Evolutionary conservation across 2,797 vertebrate genomes (phyloP), one percentile per base, ranked within the genome.

Genomic region (Sternarchorhynchus goeldii): DNA sequence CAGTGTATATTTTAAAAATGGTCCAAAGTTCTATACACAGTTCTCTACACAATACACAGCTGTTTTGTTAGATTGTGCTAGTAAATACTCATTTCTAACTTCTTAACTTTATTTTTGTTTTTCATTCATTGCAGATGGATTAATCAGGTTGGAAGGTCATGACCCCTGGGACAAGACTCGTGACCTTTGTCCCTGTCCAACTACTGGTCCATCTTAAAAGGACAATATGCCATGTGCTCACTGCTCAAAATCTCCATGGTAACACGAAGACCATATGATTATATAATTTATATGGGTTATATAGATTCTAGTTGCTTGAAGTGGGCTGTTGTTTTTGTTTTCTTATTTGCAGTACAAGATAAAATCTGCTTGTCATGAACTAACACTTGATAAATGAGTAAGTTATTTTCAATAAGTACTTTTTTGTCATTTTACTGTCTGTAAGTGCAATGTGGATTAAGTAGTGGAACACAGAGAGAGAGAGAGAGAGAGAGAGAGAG

Each of bases 171-270:
- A 91, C 91, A 87, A 89, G 89, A 84, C 85, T 29, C 66, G 3
- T 89, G 90, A 90, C 90, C 87, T 72, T 85, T 81, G 89, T 89
- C 89, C 83, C 85, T 84, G 18, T 58, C 85, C 90, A 90, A 93
- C 91, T 93, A 93, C 92, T 88, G 87, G 92, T 90, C 91, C 93
- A 92, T 93, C 93, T 87, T 87, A 83, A 93, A 95, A 93, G 93
- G 93, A 96, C 94, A 96, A 96, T 95, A 90, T 92, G 93, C 93
- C 95, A 94, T 94, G 93, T 95, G 95, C 93, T 94, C 86, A 87
- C 8, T 1, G n/a, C 93, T 92, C 93, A 91, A 83, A 60, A 92
- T 96, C 93, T 82, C 95, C 92, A 94, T 86, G 94, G 95, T 89
- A 95, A 96, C 93, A 4, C 89, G 88, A 90, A 88, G 90, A 93